Conservation (phyloP, 2,888 invertebrate genomes). For the Argyresthia goedartella region DNA sequence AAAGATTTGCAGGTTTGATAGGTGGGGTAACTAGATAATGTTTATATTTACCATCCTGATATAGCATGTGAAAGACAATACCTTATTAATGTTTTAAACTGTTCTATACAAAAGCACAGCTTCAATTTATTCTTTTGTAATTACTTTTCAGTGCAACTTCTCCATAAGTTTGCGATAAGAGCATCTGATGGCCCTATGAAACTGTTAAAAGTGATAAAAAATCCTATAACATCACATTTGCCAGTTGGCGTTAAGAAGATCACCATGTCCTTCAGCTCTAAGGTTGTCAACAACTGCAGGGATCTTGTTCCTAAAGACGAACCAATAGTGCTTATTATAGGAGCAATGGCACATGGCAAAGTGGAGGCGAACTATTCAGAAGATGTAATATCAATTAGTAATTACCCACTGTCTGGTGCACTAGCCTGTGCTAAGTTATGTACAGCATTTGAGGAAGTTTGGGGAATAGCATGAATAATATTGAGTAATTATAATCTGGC, state of each 20-base stretch:
- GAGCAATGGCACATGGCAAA: conserved; percentile 98
- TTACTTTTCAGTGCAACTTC: conserved; percentile 85
- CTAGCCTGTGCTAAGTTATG: conserved; percentile 96
- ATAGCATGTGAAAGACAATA: too few relatives aligned
- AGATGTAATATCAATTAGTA: conserved; percentile 91
- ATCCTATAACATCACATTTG: conserved; percentile 93
- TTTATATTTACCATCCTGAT: too few relatives aligned
- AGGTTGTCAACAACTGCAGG: conserved; percentile 75
- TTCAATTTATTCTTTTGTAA: neutral
- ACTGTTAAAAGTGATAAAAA: conserved; percentile 95
- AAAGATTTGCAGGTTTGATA: conserved; percentile 96
- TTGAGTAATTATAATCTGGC: neutral
- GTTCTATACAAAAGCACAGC: too few relatives aligned
- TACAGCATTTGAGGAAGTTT: conserved; percentile 94
- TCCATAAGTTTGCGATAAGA: conserved; percentile 94
- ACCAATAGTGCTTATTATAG: conserved; percentile 91
- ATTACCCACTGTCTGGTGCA: conserved; percentile 97
- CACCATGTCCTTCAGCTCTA: conserved; percentile 90
- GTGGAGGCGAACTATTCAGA: conserved; percentile 91
- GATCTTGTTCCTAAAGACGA: conserved; percentile 85
- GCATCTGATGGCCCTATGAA: conserved; percentile 92
- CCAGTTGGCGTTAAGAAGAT: conserved; percentile 94
- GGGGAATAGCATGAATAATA: conserved; percentile 72
- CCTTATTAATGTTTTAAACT: neutral
- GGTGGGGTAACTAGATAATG: conserved; percentile 64